phyloP scores from a whole-genome alignment of 2,888 invertebrate genomes.

The Apotomis turbidana region DNA sequence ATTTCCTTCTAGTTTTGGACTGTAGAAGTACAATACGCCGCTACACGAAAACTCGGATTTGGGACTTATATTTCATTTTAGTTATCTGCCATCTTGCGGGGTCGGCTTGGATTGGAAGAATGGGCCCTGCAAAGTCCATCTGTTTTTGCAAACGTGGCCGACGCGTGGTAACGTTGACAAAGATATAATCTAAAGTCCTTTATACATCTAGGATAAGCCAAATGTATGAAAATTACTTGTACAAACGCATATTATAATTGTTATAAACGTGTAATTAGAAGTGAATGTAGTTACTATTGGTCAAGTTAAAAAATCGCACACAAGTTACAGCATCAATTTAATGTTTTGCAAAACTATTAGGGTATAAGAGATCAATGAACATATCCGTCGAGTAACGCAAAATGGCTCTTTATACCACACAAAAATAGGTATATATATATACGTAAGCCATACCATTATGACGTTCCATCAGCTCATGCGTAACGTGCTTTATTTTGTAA shows the following conservation, averaged over 20 bases:
- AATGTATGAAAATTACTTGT: too few relatives aligned
- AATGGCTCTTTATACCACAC: too few relatives aligned
- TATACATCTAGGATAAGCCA: too few relatives aligned
- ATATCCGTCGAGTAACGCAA: too few relatives aligned
- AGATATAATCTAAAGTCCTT: background rate
- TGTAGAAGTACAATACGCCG: conserved; percentile 28
- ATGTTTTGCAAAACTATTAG: too few relatives aligned
- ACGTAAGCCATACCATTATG: background rate
- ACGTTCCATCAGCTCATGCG: background rate
- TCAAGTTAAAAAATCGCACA: too few relatives aligned
- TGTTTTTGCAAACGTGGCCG: background rate
- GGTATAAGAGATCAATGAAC: too few relatives aligned
- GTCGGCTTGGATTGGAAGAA: conserved; percentile 6
- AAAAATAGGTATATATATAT: too few relatives aligned
- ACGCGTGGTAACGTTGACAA: background rate
- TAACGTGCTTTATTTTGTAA: background rate
- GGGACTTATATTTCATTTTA: conserved; percentile 42
- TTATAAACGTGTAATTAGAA: too few relatives aligned
- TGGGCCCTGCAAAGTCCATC: conserved; percentile 10
- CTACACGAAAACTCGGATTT: conserved; percentile 36
- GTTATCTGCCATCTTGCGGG: conserved; percentile 38
- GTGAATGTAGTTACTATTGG: too few relatives aligned
- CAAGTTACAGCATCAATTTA: too few relatives aligned
- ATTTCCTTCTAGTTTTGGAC: background rate
- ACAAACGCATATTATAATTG: too few relatives aligned